These are phyloP conservation scores for Ornithoptera priamus DNA, from an alignment of 2,888 invertebrate species.

Conservation along the genomic window DNA sequence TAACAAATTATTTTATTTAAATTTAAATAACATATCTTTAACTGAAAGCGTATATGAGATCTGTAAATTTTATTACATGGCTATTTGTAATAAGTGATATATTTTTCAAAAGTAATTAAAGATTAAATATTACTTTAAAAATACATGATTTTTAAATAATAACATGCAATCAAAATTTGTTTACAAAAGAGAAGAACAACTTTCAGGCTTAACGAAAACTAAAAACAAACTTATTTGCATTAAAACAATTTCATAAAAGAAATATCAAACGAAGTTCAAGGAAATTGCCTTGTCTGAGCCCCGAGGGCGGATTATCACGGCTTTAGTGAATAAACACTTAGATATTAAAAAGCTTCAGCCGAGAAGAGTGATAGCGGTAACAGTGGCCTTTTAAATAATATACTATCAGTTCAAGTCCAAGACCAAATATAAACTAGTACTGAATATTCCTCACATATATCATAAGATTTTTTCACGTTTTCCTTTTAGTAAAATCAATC, in stretches of 20 bases:
- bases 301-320: conserved; percentile 5
- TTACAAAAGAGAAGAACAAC: background rate
- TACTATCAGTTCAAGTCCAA: background rate
- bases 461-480: too few relatives aligned
- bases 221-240: background rate
- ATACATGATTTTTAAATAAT: background rate
- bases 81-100: too few relatives aligned
- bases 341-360: conserved; percentile 6
- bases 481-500: background rate
- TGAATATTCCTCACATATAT: background rate
- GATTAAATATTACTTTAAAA: too few relatives aligned
- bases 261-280: conserved; percentile 11
- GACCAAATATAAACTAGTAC: background rate
- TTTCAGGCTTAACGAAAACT: background rate
- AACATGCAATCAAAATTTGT: background rate
- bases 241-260: conserved; percentile 11
- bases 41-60: too few relatives aligned
- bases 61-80: too few relatives aligned
- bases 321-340: conserved; percentile 13
- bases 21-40: too few relatives aligned
- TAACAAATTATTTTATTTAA: too few relatives aligned
- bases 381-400: background rate
- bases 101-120: too few relatives aligned
- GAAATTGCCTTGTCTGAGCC: conserved; percentile 8
- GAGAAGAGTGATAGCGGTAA: background rate